Percentiles rank a stretch among this genome's conserved stretches.
Conservation (phyloP, 2,888 invertebrate species). For the Xylocampa areola region DNA sequence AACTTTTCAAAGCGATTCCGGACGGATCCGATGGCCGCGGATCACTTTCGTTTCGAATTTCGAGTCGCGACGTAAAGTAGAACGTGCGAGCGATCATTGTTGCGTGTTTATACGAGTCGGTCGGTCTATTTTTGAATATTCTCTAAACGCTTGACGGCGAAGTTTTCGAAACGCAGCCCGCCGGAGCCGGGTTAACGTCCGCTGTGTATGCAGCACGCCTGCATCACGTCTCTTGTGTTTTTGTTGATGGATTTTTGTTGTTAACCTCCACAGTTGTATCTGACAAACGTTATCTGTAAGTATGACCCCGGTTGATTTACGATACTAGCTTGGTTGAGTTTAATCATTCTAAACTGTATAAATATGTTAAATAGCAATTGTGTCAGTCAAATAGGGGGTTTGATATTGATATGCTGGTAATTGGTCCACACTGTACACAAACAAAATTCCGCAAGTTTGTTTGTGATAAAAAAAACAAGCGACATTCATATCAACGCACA, state of each 20-base stretch:
- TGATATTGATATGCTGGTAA: constrained; percentile 31
- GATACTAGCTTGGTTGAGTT: constrained; percentile 80
- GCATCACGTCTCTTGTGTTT: constrained; percentile 86
- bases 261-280: constrained; percentile 80
- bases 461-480: constrained; percentile 60
- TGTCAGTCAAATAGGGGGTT: constrained; percentile 25
- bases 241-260: constrained; percentile 88
- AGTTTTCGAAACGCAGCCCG: constrained; percentile 89
- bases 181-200: constrained; percentile 87
- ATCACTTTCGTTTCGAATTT: constrained; percentile 70
- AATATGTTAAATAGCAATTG: constrained; percentile 29
- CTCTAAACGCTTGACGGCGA: constrained; percentile 86
- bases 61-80: constrained; percentile 68
- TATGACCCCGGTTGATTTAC: constrained; percentile 87
- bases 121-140: constrained; percentile 89
- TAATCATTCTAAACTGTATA: constrained; percentile 63
- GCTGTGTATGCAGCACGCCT: constrained; percentile 84
- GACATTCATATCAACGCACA: constrained; percentile 55
- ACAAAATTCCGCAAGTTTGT: too few relatives aligned
- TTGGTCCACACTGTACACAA: constrained; percentile 35
- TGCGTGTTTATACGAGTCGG: constrained; percentile 78
- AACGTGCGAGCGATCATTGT: constrained; percentile 74
- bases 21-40: constrained; percentile 71
- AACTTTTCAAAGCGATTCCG: constrained; percentile 85
- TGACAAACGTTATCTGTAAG: constrained; percentile 87